phyloP scores from a whole-genome alignment of 2,797 vertebrate species.

The Gallinago solitaria region DNA sequence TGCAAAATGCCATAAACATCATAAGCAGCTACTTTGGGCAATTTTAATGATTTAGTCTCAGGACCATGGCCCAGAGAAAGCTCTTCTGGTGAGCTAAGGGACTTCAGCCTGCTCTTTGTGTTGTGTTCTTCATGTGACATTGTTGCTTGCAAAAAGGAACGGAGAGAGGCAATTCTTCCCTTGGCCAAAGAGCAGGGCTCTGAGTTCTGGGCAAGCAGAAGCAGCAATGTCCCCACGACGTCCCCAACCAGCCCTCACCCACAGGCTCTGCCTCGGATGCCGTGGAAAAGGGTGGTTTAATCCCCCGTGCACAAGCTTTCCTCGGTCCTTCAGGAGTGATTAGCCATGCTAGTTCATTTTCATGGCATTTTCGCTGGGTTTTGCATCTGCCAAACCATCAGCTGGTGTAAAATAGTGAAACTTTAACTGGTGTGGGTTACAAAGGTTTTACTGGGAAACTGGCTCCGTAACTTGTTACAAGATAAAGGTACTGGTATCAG shows the following conservation, averaged over 20 bases:
- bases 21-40: neutral
- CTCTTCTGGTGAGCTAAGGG: neutral
- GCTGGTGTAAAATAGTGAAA: neutral
- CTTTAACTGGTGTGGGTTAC: neutral
- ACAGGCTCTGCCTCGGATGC: neutral
- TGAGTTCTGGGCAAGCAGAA: accelerated
- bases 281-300: neutral
- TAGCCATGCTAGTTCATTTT: neutral
- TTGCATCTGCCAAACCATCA: neutral
- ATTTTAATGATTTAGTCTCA: neutral
- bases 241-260: accelerated
- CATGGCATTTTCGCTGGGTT: neutral
- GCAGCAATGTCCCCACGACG: accelerated
- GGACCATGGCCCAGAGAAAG: neutral
- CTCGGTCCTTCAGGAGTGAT: neutral
- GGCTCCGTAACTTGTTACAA: neutral
- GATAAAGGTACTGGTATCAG: neutral
- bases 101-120: neutral
- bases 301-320: neutral
- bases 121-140: neutral
- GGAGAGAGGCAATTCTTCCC: neutral
- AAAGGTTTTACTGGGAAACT: neutral
- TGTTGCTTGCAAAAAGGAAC: neutral
- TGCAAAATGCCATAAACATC: neutral
- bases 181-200: neutral